These are phyloP conservation scores for Lochmaea capreae DNA, from an alignment of 2,888 invertebrate genomes.

Conservation along the genomic window DNA sequence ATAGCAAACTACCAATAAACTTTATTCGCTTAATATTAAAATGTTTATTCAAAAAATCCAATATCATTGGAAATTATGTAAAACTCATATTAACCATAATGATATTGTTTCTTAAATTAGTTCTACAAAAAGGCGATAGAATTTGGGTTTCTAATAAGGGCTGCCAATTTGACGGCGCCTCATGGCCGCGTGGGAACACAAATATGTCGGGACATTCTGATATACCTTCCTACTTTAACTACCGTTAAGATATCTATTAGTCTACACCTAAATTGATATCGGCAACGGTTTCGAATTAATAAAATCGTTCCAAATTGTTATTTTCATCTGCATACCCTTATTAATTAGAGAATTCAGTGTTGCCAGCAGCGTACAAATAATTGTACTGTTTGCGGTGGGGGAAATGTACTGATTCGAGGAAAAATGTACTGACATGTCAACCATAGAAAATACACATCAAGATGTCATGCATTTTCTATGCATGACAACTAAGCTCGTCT, in stretches of 20 bases:
- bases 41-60: background rate
- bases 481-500: too few species aligned
- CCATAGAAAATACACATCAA: too few species aligned
- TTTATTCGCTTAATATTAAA: too few species aligned
- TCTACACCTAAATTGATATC: slow-evolving; percentile 39
- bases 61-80: background rate
- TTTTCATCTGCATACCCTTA: background rate
- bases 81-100: background rate
- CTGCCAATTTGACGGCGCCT: slow-evolving; percentile 60
- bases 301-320: slow-evolving; percentile 27
- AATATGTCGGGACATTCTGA: slow-evolving; percentile 25
- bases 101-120: slow-evolving; percentile 13
- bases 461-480: too few species aligned
- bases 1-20: too few species aligned
- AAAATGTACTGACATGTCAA: too few species aligned
- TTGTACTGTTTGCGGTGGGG: too few species aligned
- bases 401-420: too few species aligned
- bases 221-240: slow-evolving; percentile 22
- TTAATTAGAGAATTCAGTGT: too few species aligned
- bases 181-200: slow-evolving; percentile 56
- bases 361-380: too few species aligned
- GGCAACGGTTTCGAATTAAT: slow-evolving; percentile 44
- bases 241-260: slow-evolving; percentile 37
- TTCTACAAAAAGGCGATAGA: slow-evolving; percentile 16
- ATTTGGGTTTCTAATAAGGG: slow-evolving; percentile 37